phyloP scores from a whole-genome alignment of 2,888 invertebrate species.

The Drosophila parthenogenetica region DNA sequence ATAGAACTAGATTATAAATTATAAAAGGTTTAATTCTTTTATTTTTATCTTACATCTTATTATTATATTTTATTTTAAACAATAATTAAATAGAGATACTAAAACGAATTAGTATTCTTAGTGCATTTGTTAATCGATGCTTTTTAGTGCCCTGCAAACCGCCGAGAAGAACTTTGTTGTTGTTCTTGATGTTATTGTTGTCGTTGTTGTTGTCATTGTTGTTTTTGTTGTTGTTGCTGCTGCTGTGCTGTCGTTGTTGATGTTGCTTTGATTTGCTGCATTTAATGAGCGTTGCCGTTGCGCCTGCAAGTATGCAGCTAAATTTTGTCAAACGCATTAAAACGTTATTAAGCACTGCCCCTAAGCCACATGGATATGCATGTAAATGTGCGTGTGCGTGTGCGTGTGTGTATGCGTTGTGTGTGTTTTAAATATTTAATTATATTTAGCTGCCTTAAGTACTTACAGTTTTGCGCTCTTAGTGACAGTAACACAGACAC shows the following conservation, averaged over 20 bases:
- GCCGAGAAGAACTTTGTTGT: conserved; percentile 35
- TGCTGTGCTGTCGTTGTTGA: conserved; percentile 31
- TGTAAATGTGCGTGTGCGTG: conserved; percentile 11
- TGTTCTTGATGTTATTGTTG: conserved; percentile 26
- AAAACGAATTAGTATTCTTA: not conserved
- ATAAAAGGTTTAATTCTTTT: too few species aligned
- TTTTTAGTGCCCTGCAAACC: conserved; percentile 19
- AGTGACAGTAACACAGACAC: conserved; percentile 58
- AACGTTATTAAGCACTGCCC: conserved; percentile 69
- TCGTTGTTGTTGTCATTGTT: conserved; percentile 32
- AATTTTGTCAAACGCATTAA: conserved; percentile 77
- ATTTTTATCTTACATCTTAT: too few species aligned
- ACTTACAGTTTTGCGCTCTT: conserved; percentile 79
- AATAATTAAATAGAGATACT: too few species aligned
- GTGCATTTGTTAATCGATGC: conserved; percentile 15
- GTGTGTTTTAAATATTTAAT: conserved; percentile 76
- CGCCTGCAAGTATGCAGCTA: conserved; percentile 74
- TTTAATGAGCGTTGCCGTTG: conserved; percentile 73
- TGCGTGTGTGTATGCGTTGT: conserved; percentile 36
- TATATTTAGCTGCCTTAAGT: conserved; percentile 80
- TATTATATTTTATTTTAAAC: too few species aligned
- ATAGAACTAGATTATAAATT: too few species aligned
- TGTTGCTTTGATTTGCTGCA: conserved; percentile 65
- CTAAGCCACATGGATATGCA: conserved; percentile 20
- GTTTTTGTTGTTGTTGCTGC: conserved; percentile 21